These are phyloP conservation scores for Elephantulus edwardii DNA, from an alignment of 2,113 vertebrate species.

Conservation along the genomic window DNA sequence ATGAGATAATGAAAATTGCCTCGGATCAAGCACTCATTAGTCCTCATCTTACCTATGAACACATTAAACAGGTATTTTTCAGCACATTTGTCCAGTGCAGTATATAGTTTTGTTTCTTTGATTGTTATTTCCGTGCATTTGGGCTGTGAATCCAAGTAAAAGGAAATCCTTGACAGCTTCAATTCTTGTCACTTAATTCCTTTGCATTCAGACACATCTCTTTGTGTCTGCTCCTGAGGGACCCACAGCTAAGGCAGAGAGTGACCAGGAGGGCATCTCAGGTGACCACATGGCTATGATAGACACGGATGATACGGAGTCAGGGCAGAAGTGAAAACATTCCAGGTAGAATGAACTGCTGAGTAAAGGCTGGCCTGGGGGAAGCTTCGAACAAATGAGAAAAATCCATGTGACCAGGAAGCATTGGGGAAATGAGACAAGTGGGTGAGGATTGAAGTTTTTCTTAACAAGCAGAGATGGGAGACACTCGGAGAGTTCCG, in stretches of 20 bases:
- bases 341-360: not conserved
- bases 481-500: not conserved
- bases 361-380: not conserved
- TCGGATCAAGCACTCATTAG: not conserved
- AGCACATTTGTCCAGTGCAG: not conserved
- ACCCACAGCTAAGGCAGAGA: not conserved
- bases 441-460: not conserved
- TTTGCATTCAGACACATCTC: not conserved
- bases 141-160: not conserved
- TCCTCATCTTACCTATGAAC: not conserved
- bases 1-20: not conserved
- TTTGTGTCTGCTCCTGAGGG: not conserved
- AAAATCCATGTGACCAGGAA: not conserved
- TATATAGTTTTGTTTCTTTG: not conserved
- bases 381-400: not conserved
- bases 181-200: not conserved
- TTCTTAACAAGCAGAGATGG: not conserved
- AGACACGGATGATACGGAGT: not conserved
- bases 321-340: not conserved
- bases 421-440: not conserved
- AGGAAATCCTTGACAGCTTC: not conserved
- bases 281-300: not conserved
- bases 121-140: not conserved
- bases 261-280: not conserved
- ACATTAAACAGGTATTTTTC: not conserved